phyloP scores from a whole-genome alignment of 2,797 vertebrate species.

The Chaetophractus vellerosus region DNA sequence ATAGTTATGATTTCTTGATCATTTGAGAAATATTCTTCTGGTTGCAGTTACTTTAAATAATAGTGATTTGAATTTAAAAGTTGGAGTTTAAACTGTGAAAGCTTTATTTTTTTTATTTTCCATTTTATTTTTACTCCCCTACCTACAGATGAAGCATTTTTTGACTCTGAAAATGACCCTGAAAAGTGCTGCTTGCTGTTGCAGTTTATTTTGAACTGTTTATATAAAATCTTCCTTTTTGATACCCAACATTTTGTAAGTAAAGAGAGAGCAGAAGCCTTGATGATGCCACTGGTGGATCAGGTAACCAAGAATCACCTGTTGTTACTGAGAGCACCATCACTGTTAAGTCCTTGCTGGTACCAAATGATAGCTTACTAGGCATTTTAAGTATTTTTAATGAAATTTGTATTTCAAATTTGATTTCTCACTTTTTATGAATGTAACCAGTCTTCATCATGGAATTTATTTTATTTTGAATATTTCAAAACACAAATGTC shows the following conservation, averaged over 20 bases:
- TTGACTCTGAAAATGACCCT: slow-evolving; percentile 89
- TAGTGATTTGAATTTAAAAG: background rate
- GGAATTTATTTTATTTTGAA: background rate
- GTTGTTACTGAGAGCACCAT: background rate
- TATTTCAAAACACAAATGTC: slow-evolving; percentile 26
- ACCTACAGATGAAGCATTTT: slow-evolving; percentile 91
- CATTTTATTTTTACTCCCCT: background rate
- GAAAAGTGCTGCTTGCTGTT: slow-evolving; percentile 93
- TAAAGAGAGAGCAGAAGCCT: slow-evolving; percentile 94
- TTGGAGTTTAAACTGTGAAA: background rate
- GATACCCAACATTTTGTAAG: slow-evolving; percentile 96
- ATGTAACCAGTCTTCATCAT: background rate
- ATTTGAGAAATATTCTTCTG: background rate
- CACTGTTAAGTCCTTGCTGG: rapidly evolving
- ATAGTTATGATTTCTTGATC: background rate
- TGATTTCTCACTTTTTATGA: background rate
- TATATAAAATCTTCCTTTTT: slow-evolving; percentile 97
- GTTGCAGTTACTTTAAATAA: background rate
- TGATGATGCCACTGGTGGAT: slow-evolving; percentile 95
- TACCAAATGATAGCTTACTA: background rate
- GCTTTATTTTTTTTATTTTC: background rate
- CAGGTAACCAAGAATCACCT: slow-evolving; percentile 91
- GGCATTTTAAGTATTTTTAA: background rate
- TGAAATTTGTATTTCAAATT: slow-evolving; percentile 24
- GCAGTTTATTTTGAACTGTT: slow-evolving; percentile 92